phyloP scores from a whole-genome alignment of 2,113 vertebrate genomes.

The Hemiscyllium ocellatum region DNA sequence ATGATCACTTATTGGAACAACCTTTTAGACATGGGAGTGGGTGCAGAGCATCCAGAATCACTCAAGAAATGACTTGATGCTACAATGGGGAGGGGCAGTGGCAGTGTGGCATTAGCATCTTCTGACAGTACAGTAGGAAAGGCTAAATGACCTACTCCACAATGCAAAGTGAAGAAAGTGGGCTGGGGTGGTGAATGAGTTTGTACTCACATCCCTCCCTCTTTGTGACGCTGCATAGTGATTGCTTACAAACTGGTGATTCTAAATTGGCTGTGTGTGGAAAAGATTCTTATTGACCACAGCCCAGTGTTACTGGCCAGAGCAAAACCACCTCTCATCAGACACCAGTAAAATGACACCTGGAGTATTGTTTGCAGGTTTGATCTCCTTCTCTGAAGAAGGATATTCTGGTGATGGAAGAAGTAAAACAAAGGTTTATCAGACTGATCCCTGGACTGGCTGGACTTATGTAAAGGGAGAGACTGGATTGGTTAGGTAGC shows the following conservation, averaged over 20 bases:
- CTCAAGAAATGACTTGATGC: not conserved
- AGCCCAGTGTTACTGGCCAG: not conserved
- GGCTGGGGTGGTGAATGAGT: not conserved
- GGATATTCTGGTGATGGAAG: too few relatives aligned
- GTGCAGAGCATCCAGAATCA: not conserved
- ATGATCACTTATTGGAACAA: not conserved
- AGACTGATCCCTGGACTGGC: too few relatives aligned
- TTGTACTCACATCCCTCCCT: not conserved
- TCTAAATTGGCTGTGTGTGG: not conserved
- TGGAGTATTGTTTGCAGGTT: too few relatives aligned
- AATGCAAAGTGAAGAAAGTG: not conserved
- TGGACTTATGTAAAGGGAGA: too few relatives aligned
- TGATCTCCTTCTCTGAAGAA: too few relatives aligned
- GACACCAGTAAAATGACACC: too few relatives aligned
- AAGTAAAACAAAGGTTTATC: too few relatives aligned
- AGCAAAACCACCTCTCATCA: not conserved
- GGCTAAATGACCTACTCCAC: not conserved
- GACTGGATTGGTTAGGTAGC: too few relatives aligned
- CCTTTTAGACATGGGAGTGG: not conserved
- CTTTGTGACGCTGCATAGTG: not conserved
- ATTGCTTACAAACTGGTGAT: not conserved
- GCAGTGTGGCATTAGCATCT: not conserved
- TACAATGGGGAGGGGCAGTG: not conserved
- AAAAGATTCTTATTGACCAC: not conserved
- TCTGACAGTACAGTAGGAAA: not conserved